Conservation (phyloP, 2,113 vertebrate genomes). For the Okapia johnstoni region DNA sequence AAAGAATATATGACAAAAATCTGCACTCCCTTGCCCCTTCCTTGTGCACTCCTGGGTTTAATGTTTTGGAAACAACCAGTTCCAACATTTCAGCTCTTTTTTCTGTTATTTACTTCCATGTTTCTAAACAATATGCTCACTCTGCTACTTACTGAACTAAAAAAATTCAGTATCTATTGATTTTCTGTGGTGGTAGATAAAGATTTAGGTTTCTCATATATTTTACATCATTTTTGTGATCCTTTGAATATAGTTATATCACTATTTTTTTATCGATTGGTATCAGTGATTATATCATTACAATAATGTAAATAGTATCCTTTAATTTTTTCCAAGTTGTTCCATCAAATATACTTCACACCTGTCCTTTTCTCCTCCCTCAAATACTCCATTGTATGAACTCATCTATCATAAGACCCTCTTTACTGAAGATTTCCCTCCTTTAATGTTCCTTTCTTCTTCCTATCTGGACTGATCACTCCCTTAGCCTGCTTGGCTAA, state of each 20-base stretch:
- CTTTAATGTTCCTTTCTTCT: not conserved
- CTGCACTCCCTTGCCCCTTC: not conserved
- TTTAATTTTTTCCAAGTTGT: conserved; percentile 4
- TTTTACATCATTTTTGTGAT: not conserved
- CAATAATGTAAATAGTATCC: not conserved
- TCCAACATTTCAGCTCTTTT: not conserved
- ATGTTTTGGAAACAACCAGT: not conserved
- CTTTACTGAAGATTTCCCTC: not conserved
- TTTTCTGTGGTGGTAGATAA: not conserved
- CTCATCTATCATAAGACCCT: not conserved
- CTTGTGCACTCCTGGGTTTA: not conserved
- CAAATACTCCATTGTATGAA: not conserved
- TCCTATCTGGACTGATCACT: not conserved
- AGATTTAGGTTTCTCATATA: not conserved
- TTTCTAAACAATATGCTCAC: not conserved
- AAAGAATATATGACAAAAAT: not conserved
- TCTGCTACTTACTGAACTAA: not conserved
- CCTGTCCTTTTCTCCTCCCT: not conserved
- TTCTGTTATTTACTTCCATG: not conserved
- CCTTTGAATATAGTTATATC: not conserved
- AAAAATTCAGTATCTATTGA: not conserved
- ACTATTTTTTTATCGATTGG: not conserved
- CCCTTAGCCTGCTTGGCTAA: not conserved
- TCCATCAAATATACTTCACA: not conserved
- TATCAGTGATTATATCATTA: not conserved